Evolutionary conservation across 2,113 vertebrate species (phyloP).

Genomic region (Alligator sinensis): DNA sequence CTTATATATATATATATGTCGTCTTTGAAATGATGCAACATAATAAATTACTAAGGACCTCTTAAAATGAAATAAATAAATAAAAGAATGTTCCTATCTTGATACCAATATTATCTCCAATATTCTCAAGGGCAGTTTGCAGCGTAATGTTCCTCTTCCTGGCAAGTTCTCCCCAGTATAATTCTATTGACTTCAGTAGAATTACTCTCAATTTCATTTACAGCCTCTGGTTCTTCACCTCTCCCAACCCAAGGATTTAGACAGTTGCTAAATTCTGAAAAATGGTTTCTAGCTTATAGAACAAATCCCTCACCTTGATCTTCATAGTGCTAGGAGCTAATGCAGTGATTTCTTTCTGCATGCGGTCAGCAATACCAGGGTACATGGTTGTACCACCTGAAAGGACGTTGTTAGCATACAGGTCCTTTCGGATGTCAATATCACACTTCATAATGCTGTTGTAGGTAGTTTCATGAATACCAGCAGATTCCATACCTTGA

Average conservation of each 20-base stretch:
- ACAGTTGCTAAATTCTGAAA: not conserved
- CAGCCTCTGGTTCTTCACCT: not conserved
- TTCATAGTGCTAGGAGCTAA: constrained; percentile 96
- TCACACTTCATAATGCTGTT: constrained; percentile 98
- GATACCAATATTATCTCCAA: not conserved
- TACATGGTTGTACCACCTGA: constrained; percentile 95
- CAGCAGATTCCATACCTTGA: constrained; percentile 94
- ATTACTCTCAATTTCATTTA: not conserved
- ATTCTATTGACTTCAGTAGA: not conserved
- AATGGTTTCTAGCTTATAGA: not conserved
- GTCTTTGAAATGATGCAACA: not conserved
- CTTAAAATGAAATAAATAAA: not conserved
- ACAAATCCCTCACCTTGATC: constrained; percentile 86
- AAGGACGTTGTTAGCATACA: constrained; percentile 95
- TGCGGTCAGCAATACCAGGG: constrained; percentile 93
- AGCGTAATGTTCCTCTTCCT: not conserved
- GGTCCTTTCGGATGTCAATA: constrained; percentile 94
- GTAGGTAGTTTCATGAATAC: constrained; percentile 95
- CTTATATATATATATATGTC: not conserved
- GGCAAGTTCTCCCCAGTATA: not conserved
- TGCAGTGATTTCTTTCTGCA: constrained; percentile 96
- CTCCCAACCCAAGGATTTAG: not conserved
- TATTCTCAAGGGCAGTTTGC: not conserved
- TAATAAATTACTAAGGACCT: not conserved
- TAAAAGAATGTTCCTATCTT: not conserved